These are phyloP conservation scores for Drosophila elegans DNA, from an alignment of 1,140 invertebrate species.

Conservation along the genomic window DNA sequence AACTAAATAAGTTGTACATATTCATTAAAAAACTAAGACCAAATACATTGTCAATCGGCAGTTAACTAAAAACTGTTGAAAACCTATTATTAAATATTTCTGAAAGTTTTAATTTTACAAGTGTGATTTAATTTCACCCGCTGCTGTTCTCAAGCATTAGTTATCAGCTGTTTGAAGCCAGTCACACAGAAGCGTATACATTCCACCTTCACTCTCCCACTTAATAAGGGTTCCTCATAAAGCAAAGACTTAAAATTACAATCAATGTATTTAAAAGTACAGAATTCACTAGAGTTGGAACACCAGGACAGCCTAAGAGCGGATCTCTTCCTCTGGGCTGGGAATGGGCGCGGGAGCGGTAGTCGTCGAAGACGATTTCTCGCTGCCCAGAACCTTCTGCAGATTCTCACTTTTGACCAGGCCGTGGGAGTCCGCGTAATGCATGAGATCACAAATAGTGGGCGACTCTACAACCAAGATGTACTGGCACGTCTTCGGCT, in stretches of 20 bases:
- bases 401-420: constrained; percentile 62
- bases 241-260: constrained; percentile 13
- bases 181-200: not conserved
- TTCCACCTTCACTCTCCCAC: not conserved
- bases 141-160: not conserved
- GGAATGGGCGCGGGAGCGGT: constrained; percentile 11
- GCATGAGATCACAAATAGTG: constrained; percentile 93
- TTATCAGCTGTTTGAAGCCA: constrained; percentile 1
- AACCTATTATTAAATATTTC: no score
- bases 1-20: no score
- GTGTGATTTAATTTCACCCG: not conserved
- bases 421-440: constrained; percentile 88
- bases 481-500: constrained; percentile 96
- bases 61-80: no score
- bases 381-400: constrained; percentile 36
- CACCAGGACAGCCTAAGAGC: constrained; percentile 33
- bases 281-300: constrained; percentile 38
- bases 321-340: constrained; percentile 55
- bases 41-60: no score
- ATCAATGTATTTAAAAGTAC: constrained; percentile 32
- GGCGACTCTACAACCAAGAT: constrained; percentile 95
- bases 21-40: no score
- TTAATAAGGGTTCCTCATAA: no score
- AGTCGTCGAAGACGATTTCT: constrained; percentile 12
- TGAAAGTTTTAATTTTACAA: no score